A percentile compares a stretch with the other conserved stretches of the same genome.
Conservation (phyloP, 1,140 invertebrate species). For the Drosophila pallidifrons region DNA sequence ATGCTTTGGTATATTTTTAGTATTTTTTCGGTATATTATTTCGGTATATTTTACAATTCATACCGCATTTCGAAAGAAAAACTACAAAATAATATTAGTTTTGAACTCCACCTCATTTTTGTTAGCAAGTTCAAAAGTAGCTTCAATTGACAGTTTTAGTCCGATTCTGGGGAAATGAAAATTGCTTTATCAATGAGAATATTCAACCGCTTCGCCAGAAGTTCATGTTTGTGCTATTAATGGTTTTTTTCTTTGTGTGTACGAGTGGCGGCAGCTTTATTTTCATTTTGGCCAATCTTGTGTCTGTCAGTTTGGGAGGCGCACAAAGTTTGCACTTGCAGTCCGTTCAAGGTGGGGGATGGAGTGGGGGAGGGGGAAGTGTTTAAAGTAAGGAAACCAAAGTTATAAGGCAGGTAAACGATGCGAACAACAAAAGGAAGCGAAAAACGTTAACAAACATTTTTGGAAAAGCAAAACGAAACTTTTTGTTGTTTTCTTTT, state of each 20-base stretch:
- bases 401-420: slow-evolving; percentile 39
- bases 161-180: too few relatives aligned
- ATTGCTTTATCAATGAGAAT: neutral
- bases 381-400: slow-evolving; percentile 28
- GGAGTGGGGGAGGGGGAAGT: slow-evolving; percentile 7
- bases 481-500: slow-evolving; percentile 3
- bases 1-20: too few relatives aligned
- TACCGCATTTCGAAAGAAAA: too few relatives aligned
- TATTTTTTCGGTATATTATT: too few relatives aligned
- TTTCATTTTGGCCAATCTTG: neutral
- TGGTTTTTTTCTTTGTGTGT: neutral
- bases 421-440: slow-evolving; percentile 1
- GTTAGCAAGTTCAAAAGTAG: too few relatives aligned
- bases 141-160: too few relatives aligned
- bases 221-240: neutral
- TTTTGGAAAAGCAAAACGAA: too few relatives aligned
- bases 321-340: slow-evolving; percentile 27
- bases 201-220: neutral
- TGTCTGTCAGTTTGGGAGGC: neutral
- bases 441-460: neutral
- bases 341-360: neutral
- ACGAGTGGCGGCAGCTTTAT: too few relatives aligned
- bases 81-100: too few relatives aligned
- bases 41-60: too few relatives aligned
- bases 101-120: too few relatives aligned